These are phyloP conservation scores for Tapirus indicus DNA, from an alignment of 2,797 vertebrate species.

Conservation along the genomic window DNA sequence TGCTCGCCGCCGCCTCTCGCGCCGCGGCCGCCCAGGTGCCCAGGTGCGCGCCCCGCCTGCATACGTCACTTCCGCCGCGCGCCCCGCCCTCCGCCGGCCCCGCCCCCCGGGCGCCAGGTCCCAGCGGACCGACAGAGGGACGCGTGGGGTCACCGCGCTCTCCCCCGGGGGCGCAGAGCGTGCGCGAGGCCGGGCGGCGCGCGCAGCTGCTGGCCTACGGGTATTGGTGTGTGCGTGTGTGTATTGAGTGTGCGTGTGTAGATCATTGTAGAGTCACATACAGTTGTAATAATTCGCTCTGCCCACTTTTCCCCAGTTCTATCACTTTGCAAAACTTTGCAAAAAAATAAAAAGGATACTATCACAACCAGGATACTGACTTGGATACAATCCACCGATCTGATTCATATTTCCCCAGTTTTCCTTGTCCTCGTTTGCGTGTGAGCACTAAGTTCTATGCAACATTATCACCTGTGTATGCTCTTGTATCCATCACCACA, in stretches of 20 bases:
- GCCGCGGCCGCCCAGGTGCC: constrained; percentile 63
- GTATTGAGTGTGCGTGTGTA: fast-evolving
- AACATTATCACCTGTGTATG: neutral
- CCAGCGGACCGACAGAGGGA: fast-evolving
- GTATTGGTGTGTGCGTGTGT: too few relatives aligned
- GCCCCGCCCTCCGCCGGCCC: neutral
- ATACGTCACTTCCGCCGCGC: constrained; percentile 68
- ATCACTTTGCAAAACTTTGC: neutral
- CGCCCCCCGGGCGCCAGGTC: neutral
- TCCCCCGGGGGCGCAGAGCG: fast-evolving
- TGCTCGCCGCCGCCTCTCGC: neutral
- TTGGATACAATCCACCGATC: neutral
- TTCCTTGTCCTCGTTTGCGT: neutral
- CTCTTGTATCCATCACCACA: neutral
- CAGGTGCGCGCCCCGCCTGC: constrained; percentile 67
- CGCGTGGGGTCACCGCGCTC: neutral
- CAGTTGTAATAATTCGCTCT: neutral
- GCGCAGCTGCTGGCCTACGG: neutral
- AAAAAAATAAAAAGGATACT: neutral
- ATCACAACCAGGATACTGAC: neutral
- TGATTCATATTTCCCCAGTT: neutral
- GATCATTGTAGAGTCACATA: fast-evolving
- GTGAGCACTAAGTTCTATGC: neutral
- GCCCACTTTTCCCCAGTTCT: too few relatives aligned
- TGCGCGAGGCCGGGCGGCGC: neutral